Conservation (phyloP, 2,797 vertebrate species). For the Ctenosaura bakeri region DNA sequence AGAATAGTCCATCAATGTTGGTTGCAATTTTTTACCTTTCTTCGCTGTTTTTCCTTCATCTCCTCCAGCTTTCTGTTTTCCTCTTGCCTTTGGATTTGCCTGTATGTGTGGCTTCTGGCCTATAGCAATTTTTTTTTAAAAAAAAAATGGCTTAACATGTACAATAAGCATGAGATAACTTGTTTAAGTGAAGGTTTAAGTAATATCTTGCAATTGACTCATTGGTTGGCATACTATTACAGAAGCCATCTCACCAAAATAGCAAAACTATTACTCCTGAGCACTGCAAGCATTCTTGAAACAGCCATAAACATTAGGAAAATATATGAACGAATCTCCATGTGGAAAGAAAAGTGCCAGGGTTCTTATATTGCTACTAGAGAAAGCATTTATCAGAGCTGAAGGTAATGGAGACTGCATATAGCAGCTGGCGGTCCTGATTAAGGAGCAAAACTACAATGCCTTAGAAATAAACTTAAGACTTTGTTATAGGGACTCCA, state of each 20-base stretch:
- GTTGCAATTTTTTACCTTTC: conserved; percentile 75
- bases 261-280: too few relatives aligned
- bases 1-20: conserved; percentile 9
- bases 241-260: conserved; percentile 25
- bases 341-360: too few relatives aligned
- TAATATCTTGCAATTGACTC: not conserved
- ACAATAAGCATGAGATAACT: conserved; percentile 17
- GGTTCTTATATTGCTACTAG: not conserved
- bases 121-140: conserved; percentile 54
- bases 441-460: too few relatives aligned
- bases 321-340: too few relatives aligned
- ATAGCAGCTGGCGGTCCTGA: too few relatives aligned
- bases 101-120: conserved; percentile 69
- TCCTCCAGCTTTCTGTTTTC: conserved; percentile 74
- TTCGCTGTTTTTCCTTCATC: conserved; percentile 79
- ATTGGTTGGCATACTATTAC: not conserved
- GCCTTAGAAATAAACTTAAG: too few relatives aligned
- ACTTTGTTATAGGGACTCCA: too few relatives aligned
- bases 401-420: too few relatives aligned
- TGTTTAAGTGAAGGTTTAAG: not conserved
- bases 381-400: not conserved
- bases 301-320: not conserved
- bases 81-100: conserved; percentile 71
- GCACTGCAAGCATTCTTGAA: not conserved
- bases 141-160: not conserved